Evolutionary conservation across 2,113 vertebrate genomes (phyloP), one percentile per base, ranked within the genome.

Genomic region (Ceyx cyanopectus): DNA sequence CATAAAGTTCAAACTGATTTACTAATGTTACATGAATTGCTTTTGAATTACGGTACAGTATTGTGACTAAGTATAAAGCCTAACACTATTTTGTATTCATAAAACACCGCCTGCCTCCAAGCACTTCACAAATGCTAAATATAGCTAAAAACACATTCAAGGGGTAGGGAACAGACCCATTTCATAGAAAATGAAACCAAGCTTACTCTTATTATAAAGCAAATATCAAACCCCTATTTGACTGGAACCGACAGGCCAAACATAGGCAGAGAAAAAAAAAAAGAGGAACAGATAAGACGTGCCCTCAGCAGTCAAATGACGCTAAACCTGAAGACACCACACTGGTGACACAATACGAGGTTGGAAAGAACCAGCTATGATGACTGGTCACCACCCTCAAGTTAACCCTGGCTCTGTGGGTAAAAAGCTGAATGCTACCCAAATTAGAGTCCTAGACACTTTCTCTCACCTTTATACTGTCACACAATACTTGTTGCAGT

Each of bases 1-100:
- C 93, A 94, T 91, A 92, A 97, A 96, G 88, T 92, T 97, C 93
- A 68, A 80, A 96, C 81, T 97, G 92, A 97, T 96, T 97, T 97
- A 95, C 72, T 95, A 94, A 94, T 62, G 69, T 93, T 88, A 95
- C 95, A 93, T 79, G 94, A 94, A 96, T 94, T 92, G 94, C 94
- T 90, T 97, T 94, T 94, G 90, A 95, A 95, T 95, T 94, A 95
- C 4, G 0, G 91, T 89, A 90, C 50, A 80, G 91, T 73, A 89
- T 81, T 86, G 67, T 83, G 72, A 81, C 29, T 65, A 95, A 84
- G 78, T 87, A 96, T 81, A 93, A 95, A 91, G 77, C 81, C 81
- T 78, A 85, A 81, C 48, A 21, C 53, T 87, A 56, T 80, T 94
- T 77, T 88, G 91, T 86, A 94, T 96, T 94, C 90, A 80, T 90